Evolutionary conservation across 2,888 invertebrate genomes (phyloP).

Genomic region (Pasiphila rectangulata): DNA sequence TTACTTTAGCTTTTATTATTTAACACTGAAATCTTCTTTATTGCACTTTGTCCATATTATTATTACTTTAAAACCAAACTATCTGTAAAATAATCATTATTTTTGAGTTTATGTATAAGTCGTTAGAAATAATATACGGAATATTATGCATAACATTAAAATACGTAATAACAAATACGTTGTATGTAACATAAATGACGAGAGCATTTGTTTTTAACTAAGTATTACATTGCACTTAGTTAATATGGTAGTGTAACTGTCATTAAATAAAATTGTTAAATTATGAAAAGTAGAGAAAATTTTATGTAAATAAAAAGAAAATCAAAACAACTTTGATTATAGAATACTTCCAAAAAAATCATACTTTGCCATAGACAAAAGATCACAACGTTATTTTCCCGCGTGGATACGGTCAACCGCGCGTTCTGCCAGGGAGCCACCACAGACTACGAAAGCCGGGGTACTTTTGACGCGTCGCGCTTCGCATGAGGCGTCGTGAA

Average conservation of each 20-base stretch:
- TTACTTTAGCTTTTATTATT: conserved; percentile 15
- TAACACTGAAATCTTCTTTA: conserved; percentile 23
- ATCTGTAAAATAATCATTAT: neutral
- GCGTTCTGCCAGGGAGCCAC: conserved; percentile 61
- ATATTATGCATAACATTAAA: too few relatives aligned
- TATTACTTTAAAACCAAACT: neutral
- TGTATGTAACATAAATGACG: too few relatives aligned
- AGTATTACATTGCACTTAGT: too few relatives aligned
- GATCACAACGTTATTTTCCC: conserved; percentile 41
- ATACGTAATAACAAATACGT: too few relatives aligned
- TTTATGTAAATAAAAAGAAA: neutral
- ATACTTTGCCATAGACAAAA: conserved; percentile 10
- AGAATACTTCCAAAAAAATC: neutral
- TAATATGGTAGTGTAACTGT: too few relatives aligned
- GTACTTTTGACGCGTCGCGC: conserved; percentile 73
- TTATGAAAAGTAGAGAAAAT: too few relatives aligned
- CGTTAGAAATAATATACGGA: neutral
- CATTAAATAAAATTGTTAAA: too few relatives aligned
- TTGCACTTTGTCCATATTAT: conserved; percentile 9
- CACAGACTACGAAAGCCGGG: too few relatives aligned
- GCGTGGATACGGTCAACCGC: conserved; percentile 45
- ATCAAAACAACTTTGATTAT: neutral
- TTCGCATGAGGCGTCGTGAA: conserved; percentile 35
- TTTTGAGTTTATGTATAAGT: neutral
- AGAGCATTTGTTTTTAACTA: too few relatives aligned